Evolutionary conservation across 1,140 invertebrate species (phyloP), one percentile per base, ranked within the genome.

Genomic region (Oedothorax gibbosus): DNA sequence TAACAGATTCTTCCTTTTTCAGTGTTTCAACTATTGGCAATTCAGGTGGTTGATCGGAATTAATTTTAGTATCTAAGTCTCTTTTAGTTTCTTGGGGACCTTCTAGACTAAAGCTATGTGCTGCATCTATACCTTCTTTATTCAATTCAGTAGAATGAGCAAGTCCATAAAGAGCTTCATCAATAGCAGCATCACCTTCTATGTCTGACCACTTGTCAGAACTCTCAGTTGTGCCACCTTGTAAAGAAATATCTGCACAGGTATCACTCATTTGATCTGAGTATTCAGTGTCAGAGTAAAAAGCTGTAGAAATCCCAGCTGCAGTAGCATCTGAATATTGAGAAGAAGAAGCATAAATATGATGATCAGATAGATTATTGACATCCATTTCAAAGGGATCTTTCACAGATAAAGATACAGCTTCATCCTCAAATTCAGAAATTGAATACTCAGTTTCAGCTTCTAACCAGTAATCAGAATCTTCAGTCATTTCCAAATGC

Each of bases 381-480:
- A 35, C 18, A 21, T 57, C 35, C 21, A 51, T 65, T 66, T 54
- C 72, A 8, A 51, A 49, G 50, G n/a, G 62, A 21, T 35, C 62
- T 35, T 66, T 66, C 20, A 35, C 50, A 11, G 77, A 66, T 3
- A 79, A 54, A 14, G 64, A 82, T 62, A 69, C 71, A 18, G 50
- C 60, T 12, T 84, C 81, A 64, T 84, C 81, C 68, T 66, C 81
- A 68, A 84, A 75, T 76, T 84, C 81, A 56, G 81, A 84, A 21
- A 84, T 68, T 50, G 81, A 84, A 60, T 76, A 75, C 15, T 84
- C 81, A 51, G 81, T 84, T 53, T 75, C 81, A 66, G 62, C 72
- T 76, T 84, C 81, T 57, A 84, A 35, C 81, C 81, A 84, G 20
- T 57, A 50, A 66, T 84, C 81, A 54, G 72, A 75, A 15, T 73